Evolutionary conservation across 2,888 invertebrate species (phyloP).

Genomic region (Pinctada fucata): DNA sequence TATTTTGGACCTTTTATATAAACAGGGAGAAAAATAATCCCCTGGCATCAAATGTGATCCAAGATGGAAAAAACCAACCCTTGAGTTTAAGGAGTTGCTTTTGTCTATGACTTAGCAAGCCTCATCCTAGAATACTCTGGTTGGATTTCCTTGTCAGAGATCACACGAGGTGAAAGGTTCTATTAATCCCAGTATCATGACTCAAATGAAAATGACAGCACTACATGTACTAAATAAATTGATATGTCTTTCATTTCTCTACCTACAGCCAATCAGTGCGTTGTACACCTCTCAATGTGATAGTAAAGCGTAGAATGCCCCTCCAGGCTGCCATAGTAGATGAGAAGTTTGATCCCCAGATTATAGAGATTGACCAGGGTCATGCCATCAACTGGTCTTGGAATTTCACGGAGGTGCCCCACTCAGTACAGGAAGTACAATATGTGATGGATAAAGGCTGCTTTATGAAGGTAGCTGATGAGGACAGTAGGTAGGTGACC

Average conservation of each 20-base stretch:
- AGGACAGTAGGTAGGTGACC: conserved; percentile 35
- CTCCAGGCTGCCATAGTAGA: conserved; percentile 71
- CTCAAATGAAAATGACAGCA: too few relatives aligned
- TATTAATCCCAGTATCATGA: too few relatives aligned
- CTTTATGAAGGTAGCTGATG: conserved; percentile 49
- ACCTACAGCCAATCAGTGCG: conserved; percentile 69
- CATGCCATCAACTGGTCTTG: conserved; percentile 74
- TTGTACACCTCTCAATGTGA: conserved; percentile 72
- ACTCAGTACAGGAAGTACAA: conserved; percentile 67
- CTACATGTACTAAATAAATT: not conserved
- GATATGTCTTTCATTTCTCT: not conserved
- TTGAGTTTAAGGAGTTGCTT: too few relatives aligned
- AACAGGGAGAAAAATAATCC: too few relatives aligned
- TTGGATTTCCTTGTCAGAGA: too few relatives aligned
- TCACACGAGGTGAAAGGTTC: too few relatives aligned
- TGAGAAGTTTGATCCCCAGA: conserved; percentile 73
- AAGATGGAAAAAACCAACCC: too few relatives aligned
- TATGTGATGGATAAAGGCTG: conserved; percentile 62
- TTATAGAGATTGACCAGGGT: conserved; percentile 75
- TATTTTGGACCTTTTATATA: too few relatives aligned
- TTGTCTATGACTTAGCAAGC: too few relatives aligned
- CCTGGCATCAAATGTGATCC: too few relatives aligned
- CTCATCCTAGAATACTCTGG: too few relatives aligned
- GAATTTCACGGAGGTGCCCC: conserved; percentile 69
- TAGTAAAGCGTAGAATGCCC: conserved; percentile 68